A percentile compares a stretch with the other conserved stretches of the same genome.
Evolutionary conservation across 2,113 vertebrate species (phyloP).

Genomic region (Tragelaphus buxtoni): DNA sequence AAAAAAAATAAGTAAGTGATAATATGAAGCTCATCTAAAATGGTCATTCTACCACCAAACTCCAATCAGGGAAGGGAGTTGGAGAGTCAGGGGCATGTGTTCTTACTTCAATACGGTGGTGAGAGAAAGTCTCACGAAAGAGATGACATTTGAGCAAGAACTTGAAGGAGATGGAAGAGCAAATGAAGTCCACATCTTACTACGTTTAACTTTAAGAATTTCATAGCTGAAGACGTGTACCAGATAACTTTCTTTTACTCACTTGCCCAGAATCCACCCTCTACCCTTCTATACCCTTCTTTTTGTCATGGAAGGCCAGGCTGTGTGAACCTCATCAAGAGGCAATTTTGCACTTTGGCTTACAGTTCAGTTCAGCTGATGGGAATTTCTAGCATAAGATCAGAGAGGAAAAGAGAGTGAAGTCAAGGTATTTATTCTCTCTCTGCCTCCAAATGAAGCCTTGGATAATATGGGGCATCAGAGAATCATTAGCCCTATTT

Average conservation of each 20-base stretch:
- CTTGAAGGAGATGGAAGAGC: neutral
- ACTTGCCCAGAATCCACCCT: neutral
- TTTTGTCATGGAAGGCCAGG: neutral
- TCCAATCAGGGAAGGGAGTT: neutral
- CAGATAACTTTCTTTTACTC: neutral
- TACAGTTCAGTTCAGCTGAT: neutral
- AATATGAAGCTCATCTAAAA: neutral
- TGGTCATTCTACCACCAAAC: neutral
- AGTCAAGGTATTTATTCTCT: neutral
- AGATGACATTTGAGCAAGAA: neutral
- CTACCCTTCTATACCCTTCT: neutral
- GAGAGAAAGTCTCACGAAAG: neutral
- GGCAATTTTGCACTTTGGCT: neutral
- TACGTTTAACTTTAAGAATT: neutral
- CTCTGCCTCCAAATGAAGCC: neutral
- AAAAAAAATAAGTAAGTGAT: neutral
- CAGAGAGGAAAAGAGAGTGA: neutral
- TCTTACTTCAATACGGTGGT: neutral
- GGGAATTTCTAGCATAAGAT: neutral
- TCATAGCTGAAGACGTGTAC: neutral
- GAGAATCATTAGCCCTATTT: neutral
- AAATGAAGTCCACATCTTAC: neutral
- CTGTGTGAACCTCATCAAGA: neutral
- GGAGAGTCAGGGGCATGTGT: neutral
- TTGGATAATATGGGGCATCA: neutral